Evolutionary conservation across 2,113 vertebrate genomes (phyloP).

Genomic region (Varanus salvator): DNA sequence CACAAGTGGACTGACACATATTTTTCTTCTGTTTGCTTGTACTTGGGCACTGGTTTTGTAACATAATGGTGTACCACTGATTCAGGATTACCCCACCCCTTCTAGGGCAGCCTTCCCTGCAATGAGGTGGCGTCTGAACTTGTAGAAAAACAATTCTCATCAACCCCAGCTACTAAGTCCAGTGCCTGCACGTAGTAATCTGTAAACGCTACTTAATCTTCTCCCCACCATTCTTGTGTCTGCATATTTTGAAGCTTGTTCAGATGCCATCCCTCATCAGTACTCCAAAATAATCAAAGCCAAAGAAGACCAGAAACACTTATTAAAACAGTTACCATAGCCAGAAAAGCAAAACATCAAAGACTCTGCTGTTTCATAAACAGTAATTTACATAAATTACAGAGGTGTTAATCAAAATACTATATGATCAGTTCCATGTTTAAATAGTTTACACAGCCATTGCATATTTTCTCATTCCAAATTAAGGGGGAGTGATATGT

Average conservation of each 20-base stretch:
- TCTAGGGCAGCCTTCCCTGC: background rate
- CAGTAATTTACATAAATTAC: constrained; percentile 61
- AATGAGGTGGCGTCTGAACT: too few relatives aligned
- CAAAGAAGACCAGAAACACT: constrained; percentile 45
- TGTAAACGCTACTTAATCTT: background rate
- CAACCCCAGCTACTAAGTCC: too few relatives aligned
- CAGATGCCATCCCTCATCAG: background rate
- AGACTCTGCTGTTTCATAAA: constrained; percentile 43
- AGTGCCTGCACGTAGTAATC: background rate
- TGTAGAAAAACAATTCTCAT: too few relatives aligned
- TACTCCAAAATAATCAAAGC: constrained; percentile 33
- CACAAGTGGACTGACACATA: background rate
- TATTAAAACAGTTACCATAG: constrained; percentile 37
- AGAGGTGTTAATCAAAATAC: constrained; percentile 43
- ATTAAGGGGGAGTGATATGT: constrained; percentile 22
- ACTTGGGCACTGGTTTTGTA: background rate
- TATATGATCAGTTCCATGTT: constrained; percentile 43
- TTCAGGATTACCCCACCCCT: background rate
- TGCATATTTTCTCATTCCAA: constrained; percentile 38
- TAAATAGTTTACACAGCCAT: constrained; percentile 39
- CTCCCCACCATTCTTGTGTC: background rate
- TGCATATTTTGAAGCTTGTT: constrained; percentile 34
- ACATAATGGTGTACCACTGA: background rate
- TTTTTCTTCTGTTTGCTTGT: background rate
- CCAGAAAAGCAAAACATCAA: constrained; percentile 51